These are phyloP conservation scores for Meta bourneti DNA, from an alignment of 2,888 invertebrate species.

Conservation along the genomic window DNA sequence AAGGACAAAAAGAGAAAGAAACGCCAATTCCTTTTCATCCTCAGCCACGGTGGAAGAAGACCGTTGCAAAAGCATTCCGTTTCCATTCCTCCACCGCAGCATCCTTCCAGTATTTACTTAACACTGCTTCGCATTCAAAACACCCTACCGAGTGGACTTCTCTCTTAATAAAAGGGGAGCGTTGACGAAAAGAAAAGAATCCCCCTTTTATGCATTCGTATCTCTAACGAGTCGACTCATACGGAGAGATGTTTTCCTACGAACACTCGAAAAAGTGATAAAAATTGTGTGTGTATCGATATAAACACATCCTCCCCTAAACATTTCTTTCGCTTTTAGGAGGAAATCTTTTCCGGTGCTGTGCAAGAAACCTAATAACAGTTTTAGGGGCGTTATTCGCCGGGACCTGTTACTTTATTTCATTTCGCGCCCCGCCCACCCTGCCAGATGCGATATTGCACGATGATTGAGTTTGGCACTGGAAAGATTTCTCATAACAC, in stretches of 20 bases:
- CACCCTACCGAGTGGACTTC: slow-evolving; percentile 17
- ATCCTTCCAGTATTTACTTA: slow-evolving; percentile 7
- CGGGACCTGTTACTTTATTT: slow-evolving; percentile 42
- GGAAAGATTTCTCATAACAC: slow-evolving; percentile 69
- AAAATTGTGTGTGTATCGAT: neutral
- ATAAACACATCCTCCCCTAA: neutral
- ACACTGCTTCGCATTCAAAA: slow-evolving; percentile 12
- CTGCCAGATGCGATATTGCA: slow-evolving; percentile 52
- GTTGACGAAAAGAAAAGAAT: neutral
- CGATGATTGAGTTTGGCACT: slow-evolving; percentile 62
- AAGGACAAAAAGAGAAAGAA: too few species aligned
- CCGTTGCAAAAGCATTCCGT: neutral
- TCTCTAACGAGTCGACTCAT: slow-evolving; percentile 34
- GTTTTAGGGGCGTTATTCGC: slow-evolving; percentile 55
- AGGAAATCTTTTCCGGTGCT: slow-evolving; percentile 47
- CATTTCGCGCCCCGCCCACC: slow-evolving; percentile 2
- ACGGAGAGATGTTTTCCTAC: slow-evolving; percentile 3
- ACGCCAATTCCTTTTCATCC: too few species aligned
- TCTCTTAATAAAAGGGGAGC: slow-evolving; percentile 10
- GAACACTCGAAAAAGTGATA: slow-evolving; percentile 25
- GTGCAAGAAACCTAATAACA: slow-evolving; percentile 62
- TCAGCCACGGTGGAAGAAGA: neutral
- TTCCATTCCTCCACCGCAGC: neutral
- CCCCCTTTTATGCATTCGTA: slow-evolving; percentile 18
- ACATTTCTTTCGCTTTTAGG: neutral